Evolutionary conservation across 2,888 invertebrate genomes (phyloP).

Genomic region (Yponomeuta evonymella): DNA sequence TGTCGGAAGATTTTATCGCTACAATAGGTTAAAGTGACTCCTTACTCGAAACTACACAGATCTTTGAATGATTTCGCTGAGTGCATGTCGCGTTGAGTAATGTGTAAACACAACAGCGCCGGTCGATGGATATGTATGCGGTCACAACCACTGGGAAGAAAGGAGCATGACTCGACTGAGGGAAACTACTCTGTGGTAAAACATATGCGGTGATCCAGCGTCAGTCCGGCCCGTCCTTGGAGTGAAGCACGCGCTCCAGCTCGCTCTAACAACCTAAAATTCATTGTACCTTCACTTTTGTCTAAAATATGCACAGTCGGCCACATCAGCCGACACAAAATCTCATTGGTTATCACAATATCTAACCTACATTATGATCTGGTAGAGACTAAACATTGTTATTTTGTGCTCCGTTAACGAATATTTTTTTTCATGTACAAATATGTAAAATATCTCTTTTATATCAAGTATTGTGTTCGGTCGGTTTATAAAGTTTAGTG

Average conservation of each 20-base stretch:
- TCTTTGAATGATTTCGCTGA: constrained; percentile 26
- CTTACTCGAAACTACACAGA: constrained; percentile 27
- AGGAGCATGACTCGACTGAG: constrained; percentile 46
- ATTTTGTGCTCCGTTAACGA: constrained; percentile 14
- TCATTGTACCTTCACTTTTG: constrained; percentile 68
- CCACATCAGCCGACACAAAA: constrained; percentile 52
- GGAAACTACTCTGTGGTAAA: not conserved
- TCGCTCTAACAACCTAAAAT: constrained; percentile 50
- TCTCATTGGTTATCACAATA: constrained; percentile 74
- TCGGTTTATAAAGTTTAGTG: constrained; percentile 18
- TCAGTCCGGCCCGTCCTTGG: constrained; percentile 27
- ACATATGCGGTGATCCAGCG: not conserved
- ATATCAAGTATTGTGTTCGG: constrained; percentile 15
- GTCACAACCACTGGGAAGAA: constrained; percentile 65
- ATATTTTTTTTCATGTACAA: constrained; percentile 10
- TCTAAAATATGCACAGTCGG: constrained; percentile 57
- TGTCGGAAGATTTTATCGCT: constrained; percentile 61
- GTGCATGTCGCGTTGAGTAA: constrained; percentile 21
- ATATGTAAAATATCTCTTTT: constrained; percentile 15
- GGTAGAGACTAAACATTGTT: constrained; percentile 46
- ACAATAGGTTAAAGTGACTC: constrained; percentile 2
- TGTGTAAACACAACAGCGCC: not conserved
- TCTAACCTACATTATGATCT: constrained; percentile 71
- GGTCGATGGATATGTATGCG: constrained; percentile 62
- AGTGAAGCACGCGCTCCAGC: constrained; percentile 52